Evolutionary conservation across 2,113 vertebrate species (phyloP), one percentile per base, ranked within the genome.

Genomic region (Chaetura pelagica): DNA sequence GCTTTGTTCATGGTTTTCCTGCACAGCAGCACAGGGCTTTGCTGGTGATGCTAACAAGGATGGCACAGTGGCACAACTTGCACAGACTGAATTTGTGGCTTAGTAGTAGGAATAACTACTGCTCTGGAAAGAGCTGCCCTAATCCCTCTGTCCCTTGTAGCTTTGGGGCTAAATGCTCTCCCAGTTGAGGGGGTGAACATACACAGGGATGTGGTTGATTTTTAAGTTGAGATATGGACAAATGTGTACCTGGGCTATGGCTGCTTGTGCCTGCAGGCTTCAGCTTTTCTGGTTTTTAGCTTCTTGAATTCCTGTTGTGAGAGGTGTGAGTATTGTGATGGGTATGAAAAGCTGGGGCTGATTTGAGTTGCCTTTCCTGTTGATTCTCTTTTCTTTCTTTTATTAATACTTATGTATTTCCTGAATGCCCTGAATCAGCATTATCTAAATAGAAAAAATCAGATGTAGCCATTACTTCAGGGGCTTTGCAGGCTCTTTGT

Each of bases 41-140:
- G 49, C 49, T 68, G n/a, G n/a, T 34, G 10, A 24, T 48, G 34
- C 34, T 51, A n/a, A 58, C 0, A 0, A 81, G 57, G 52, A 19
- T 15, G 34, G 42, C 55, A 35, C 51, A 14, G 21, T 58, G 69
- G 20, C 68, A 81, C 48, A 84, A 80, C 32, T 29, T 76, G 8
- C 0, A 12, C 35, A 58, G 67, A n/a, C 21, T 29, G 74, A 30
- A 12, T 58, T 78, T 42, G 29, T 48, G 40, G 7, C 77, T 34
- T 22, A 26, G 35, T 69, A 26, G 40, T 51, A 38, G 58, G 21
- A 68, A 38, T 55, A n/a, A 6, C 40, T 80, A 18, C 42, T 81
- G 35, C 16, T 74, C 12, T 78, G 51, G 42, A 67, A 71, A 55
- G 42, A 82, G 48, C 61, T 87, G 40, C 34, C 61, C 32, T 55